Evolutionary conservation across 1,140 invertebrate genomes (phyloP).

Genomic region (Proctacanthus coquilletti): DNA sequence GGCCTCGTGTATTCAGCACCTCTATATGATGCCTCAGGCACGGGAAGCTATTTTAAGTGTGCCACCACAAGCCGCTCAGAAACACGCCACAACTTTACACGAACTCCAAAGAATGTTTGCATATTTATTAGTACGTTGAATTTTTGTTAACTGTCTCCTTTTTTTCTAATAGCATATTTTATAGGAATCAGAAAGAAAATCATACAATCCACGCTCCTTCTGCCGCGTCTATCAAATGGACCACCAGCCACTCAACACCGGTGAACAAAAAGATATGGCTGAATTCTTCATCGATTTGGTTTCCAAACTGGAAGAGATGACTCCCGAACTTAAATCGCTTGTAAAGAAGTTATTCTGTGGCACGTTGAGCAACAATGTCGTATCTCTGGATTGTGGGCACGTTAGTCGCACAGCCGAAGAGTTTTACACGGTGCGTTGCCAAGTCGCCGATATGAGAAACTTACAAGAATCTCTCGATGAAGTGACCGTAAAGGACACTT

Average conservation of each 20-base stretch:
- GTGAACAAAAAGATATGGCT: conserved; percentile 96
- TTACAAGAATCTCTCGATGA: conserved; percentile 88
- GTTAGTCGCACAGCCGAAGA: conserved; percentile 87
- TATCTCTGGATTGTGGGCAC: conserved; percentile 85
- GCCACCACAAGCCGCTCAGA: conserved; percentile 41
- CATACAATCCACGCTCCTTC: conserved; percentile 87
- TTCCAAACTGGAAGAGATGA: conserved; percentile 92
- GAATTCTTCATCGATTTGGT: conserved; percentile 96
- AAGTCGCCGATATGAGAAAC: conserved; percentile 92
- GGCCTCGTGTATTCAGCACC: conserved; percentile 91
- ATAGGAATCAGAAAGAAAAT: conserved; percentile 89
- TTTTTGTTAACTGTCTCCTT: conserved; percentile 8
- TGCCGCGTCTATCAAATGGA: conserved; percentile 96
- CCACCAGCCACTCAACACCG: conserved; percentile 85
- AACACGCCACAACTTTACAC: conserved; percentile 66
- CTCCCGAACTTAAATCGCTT: conserved; percentile 71
- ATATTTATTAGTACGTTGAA: conserved; percentile 70
- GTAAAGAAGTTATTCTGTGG: conserved; percentile 88
- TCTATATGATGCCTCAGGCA: conserved; percentile 92
- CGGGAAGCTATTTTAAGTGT: conserved; percentile 58
- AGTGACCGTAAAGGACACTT: conserved; percentile 88
- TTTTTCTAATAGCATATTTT: too few relatives aligned
- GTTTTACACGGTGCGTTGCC: conserved; percentile 90
- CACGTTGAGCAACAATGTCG: conserved; percentile 85
- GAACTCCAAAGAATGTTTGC: conserved; percentile 93